Percentiles rank a stretch among this genome's conserved stretches.
phyloP scores from a whole-genome alignment of 2,888 invertebrate genomes.

The Merodon equestris region DNA sequence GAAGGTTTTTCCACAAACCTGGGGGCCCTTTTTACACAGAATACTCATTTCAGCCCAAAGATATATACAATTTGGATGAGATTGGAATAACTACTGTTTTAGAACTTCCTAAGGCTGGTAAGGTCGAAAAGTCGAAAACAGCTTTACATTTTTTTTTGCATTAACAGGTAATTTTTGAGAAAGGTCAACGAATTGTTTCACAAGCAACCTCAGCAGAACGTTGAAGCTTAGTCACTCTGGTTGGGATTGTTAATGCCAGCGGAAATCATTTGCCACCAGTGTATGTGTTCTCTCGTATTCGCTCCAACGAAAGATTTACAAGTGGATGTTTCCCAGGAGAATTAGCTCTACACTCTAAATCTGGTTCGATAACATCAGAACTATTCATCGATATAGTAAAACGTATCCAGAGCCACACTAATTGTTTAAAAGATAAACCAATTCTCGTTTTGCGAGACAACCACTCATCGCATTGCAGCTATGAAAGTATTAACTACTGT shows the following conservation, averaged over 20 bases:
- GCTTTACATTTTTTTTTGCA: no score
- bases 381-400: constrained; percentile 71
- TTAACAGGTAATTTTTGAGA: no score
- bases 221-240: constrained; percentile 74
- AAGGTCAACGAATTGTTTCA: no score
- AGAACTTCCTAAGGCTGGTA: no score
- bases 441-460: constrained; percentile 71
- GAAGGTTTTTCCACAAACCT: no score
- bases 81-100: no score
- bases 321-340: constrained; percentile 71
- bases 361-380: constrained; percentile 72
- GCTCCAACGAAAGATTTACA: constrained; percentile 69
- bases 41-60: no score
- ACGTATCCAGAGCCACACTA: constrained; percentile 64
- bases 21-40: no score
- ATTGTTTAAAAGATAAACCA: constrained; percentile 66
- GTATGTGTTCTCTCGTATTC: constrained; percentile 70
- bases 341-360: constrained; percentile 69
- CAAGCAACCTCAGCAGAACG: constrained; percentile 74
- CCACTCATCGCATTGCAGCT: constrained; percentile 72
- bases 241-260: constrained; percentile 71
- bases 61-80: no score
- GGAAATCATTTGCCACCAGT: constrained; percentile 73
- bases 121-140: no score
- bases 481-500: constrained; percentile 72